A percentile compares a stretch with the other conserved stretches of the same genome.
Conservation (phyloP, 2,888 invertebrate genomes). For the Lasioglossum pauxillum region DNA sequence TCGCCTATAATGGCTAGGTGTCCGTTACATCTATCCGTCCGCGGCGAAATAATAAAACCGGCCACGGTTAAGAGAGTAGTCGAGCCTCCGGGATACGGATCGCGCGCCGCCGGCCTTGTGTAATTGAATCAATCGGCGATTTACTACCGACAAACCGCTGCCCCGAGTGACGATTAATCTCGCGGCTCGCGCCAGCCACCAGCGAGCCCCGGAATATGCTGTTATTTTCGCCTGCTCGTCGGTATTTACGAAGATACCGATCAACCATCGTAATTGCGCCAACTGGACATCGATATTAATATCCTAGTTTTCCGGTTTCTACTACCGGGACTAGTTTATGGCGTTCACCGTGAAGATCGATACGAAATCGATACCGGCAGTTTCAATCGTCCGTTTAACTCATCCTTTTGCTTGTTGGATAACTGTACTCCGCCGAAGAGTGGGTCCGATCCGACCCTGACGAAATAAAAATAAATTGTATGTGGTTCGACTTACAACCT, state of each 20-base stretch:
- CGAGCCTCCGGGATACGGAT: constrained; percentile 54
- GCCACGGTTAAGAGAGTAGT: constrained; percentile 24
- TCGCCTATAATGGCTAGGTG: constrained; percentile 65
- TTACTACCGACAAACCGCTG: constrained; percentile 57
- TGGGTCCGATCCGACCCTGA: not conserved
- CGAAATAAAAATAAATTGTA: not conserved
- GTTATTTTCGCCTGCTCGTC: constrained; percentile 56
- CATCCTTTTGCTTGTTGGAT: not conserved
- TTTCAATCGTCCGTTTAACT: not conserved
- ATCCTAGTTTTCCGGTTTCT: constrained; percentile 2
- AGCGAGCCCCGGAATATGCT: constrained; percentile 41
- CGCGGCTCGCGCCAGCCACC: constrained; percentile 14
- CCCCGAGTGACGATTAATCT: constrained; percentile 65
- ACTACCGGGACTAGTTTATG: not conserved
- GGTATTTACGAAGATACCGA: constrained; percentile 54
- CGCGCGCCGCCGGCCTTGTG: constrained; percentile 41
- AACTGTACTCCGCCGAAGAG: not conserved
- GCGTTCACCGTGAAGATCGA: not conserved
- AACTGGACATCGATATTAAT: not conserved
- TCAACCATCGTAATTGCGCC: constrained; percentile 36
- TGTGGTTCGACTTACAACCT: not conserved
- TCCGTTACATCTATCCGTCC: constrained; percentile 64
- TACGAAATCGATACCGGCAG: not conserved
- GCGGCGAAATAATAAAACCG: constrained; percentile 66
- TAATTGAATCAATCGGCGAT: constrained; percentile 67